Conservation (phyloP, 2,797 vertebrate species). For the Pseudotriccus pelzelni region DNA sequence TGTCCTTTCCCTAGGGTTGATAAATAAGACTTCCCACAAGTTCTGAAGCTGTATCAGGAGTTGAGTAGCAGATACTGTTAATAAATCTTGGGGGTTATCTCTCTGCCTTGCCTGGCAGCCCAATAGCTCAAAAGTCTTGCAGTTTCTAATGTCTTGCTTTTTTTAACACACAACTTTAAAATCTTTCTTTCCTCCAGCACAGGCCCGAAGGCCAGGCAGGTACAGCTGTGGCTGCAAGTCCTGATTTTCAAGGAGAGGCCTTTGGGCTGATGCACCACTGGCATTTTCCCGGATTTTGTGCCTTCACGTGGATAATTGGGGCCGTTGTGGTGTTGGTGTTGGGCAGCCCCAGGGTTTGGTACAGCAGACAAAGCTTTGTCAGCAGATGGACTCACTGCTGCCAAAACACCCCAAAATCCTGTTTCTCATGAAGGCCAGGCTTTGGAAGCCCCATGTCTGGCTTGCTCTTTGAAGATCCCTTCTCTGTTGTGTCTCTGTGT, state of each 20-base stretch:
- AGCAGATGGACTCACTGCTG: not conserved
- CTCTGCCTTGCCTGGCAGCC: constrained; percentile 42
- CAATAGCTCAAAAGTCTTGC: constrained; percentile 35
- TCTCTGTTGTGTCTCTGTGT: not conserved
- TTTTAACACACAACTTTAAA: not conserved
- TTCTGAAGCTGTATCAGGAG: constrained; percentile 55
- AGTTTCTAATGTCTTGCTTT: not conserved
- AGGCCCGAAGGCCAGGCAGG: not conserved
- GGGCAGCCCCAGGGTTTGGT: not conserved
- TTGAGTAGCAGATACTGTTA: constrained; percentile 24
- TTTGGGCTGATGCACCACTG: not conserved
- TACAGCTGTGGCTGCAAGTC: not conserved
- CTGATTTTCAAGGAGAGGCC: not conserved
- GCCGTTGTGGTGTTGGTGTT: not conserved
- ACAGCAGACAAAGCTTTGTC: not conserved
- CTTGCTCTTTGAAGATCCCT: not conserved
- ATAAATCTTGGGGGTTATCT: constrained; percentile 58
- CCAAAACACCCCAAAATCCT: not conserved
- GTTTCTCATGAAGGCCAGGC: not conserved
- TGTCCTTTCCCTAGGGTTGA: constrained; percentile 58
- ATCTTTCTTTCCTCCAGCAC: not conserved
- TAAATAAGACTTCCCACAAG: constrained; percentile 63
- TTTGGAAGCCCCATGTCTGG: not conserved
- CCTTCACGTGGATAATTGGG: rapidly evolving
- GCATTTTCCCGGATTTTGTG: not conserved